Evolutionary conservation across 2,113 vertebrate species (phyloP).

Genomic region (Brachyhypopomus gauderio): DNA sequence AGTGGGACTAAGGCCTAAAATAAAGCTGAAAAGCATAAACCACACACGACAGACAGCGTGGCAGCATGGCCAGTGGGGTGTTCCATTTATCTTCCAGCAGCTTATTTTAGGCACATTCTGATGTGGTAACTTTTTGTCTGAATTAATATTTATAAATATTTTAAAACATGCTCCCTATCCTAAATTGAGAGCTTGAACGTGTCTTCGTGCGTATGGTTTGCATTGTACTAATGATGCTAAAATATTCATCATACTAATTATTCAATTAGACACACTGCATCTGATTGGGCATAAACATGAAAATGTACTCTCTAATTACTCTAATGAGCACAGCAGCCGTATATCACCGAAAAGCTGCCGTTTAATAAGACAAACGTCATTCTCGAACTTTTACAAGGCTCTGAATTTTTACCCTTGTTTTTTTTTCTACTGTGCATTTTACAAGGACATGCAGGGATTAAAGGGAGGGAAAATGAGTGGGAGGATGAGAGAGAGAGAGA

Average conservation of each 20-base stretch:
- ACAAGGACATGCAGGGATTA: constrained; percentile 1
- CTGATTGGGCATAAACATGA: constrained; percentile 39
- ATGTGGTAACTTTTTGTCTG: too few relatives aligned
- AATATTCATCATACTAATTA: neutral
- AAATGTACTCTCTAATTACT: too few relatives aligned
- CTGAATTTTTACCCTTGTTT: neutral
- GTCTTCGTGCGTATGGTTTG: neutral
- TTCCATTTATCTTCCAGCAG: too few relatives aligned
- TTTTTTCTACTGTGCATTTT: constrained; percentile 18
- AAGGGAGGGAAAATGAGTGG: neutral
- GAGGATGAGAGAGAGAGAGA: neutral
- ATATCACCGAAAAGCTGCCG: constrained; percentile 4
- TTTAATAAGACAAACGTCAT: constrained; percentile 50
- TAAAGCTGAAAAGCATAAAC: too few relatives aligned
- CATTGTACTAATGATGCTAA: neutral
- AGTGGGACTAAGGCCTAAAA: too few relatives aligned
- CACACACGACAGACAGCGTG: too few relatives aligned
- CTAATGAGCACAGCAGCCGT: constrained; percentile 15
- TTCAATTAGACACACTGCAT: neutral
- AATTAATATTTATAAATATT: too few relatives aligned
- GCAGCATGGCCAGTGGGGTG: too few relatives aligned
- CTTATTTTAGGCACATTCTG: too few relatives aligned
- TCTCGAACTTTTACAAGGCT: constrained; percentile 21
- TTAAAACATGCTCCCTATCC: too few relatives aligned
- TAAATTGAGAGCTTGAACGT: too few relatives aligned